A percentile compares a stretch with the other conserved stretches of the same genome.
phyloP scores from a whole-genome alignment of 35 echinoderm and acorn worm genomes.

The Heliocidaris tuberculata region DNA sequence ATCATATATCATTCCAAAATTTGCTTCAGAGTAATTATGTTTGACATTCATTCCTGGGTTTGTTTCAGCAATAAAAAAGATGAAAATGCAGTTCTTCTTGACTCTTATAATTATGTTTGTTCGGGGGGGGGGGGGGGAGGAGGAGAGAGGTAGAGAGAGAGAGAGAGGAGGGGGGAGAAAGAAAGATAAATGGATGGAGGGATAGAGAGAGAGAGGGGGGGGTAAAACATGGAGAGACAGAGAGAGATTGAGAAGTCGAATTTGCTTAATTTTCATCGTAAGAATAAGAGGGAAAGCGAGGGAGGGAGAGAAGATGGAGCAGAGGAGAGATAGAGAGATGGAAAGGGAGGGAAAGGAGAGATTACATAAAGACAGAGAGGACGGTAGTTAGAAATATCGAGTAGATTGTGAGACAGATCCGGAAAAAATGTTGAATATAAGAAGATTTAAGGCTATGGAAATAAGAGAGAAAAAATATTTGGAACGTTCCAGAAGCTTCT shows the following conservation, averaged over 20 bases:
- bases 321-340: neutral
- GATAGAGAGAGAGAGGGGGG: neutral
- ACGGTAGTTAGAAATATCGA: neutral
- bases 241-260: neutral
- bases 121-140: neutral
- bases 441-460: too few relatives aligned
- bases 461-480: too few relatives aligned
- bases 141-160: too few relatives aligned
- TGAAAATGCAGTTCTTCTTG: neutral
- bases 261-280: too few relatives aligned
- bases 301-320: neutral
- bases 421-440: too few relatives aligned
- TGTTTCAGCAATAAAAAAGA: neutral
- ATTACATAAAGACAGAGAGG: neutral
- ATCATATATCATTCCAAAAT: too few relatives aligned
- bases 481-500: too few relatives aligned
- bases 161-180: neutral
- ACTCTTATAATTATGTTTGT: neutral
- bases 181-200: too few relatives aligned
- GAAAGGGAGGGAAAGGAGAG: neutral
- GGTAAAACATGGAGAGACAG: neutral
- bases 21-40: neutral
- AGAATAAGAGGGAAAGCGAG: neutral
- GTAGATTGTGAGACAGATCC: neutral
- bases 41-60: neutral